These are phyloP conservation scores for Lissocephala sabroskyi DNA, from an alignment of 2,888 invertebrate species.

Conservation along the genomic window DNA sequence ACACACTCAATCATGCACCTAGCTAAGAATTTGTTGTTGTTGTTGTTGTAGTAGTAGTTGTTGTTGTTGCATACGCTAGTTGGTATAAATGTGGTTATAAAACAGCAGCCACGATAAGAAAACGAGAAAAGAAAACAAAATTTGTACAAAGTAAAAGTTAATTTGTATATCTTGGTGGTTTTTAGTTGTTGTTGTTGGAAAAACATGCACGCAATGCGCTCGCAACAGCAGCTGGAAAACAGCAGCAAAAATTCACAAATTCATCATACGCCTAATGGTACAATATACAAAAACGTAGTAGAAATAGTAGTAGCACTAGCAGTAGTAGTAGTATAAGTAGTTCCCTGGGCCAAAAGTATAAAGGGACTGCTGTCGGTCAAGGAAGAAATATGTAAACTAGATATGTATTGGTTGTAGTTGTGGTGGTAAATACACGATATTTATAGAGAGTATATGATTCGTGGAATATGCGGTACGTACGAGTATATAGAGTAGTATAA, in stretches of 20 bases:
- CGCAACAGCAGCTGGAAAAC: conserved; percentile 28
- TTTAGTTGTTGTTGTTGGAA: conserved; percentile 14
- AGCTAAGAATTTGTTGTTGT: conserved; percentile 24
- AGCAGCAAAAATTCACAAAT: conserved; percentile 22
- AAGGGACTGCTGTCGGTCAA: conserved; percentile 7
- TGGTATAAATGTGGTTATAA: background rate
- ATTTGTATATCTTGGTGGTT: conserved; percentile 11
- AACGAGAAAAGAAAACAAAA: conserved; percentile 10
- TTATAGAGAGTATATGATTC: conserved; percentile 3
- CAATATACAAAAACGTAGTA: conserved; percentile 56
- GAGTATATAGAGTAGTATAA: conserved; percentile 5
- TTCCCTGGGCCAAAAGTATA: conserved; percentile 1
- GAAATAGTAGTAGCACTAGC: too few species aligned
- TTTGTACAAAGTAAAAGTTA: conserved; percentile 12
- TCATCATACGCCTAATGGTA: conserved; percentile 57
- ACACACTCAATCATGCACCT: conserved; percentile 54
- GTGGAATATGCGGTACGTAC: background rate
- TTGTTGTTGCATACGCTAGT: background rate
- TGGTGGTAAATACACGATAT: too few species aligned
- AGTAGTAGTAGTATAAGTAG: too few species aligned
- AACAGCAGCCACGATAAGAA: conserved; percentile 32
- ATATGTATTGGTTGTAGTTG: too few species aligned
- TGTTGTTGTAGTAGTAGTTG: background rate
- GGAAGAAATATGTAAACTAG: conserved; percentile 17
- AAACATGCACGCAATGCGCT: conserved; percentile 7